Evolutionary conservation across 2,113 vertebrate genomes (phyloP).

Genomic region (Upupa epops): DNA sequence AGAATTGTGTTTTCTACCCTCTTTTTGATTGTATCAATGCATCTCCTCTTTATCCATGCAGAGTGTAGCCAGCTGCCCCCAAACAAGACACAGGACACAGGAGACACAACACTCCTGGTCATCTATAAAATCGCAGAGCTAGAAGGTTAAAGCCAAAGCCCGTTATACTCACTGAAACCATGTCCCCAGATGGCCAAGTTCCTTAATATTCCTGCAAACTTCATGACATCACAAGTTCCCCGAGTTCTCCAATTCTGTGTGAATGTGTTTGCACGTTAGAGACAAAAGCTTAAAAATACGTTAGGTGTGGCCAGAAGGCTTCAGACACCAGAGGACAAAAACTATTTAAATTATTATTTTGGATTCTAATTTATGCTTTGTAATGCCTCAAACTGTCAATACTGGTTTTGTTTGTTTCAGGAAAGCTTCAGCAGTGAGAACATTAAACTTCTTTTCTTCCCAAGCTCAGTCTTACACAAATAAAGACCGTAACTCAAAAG

Average conservation of each 20-base stretch:
- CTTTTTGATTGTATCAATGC: neutral
- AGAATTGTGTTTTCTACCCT: neutral
- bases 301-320: slow-evolving; percentile 18
- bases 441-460: neutral
- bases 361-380: slow-evolving; percentile 49
- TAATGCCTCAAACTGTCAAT: slow-evolving; percentile 25
- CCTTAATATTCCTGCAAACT: neutral
- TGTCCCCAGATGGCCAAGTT: neutral
- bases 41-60: neutral
- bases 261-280: neutral
- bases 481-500: neutral
- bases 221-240: neutral
- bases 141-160: neutral
- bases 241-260: fast-evolving
- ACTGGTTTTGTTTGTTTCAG: slow-evolving; percentile 48
- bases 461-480: neutral
- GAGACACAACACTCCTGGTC: neutral
- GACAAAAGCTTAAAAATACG: neutral
- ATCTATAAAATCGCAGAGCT: neutral
- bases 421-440: slow-evolving; percentile 33
- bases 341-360: slow-evolving; percentile 38
- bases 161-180: neutral
- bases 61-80: neutral
- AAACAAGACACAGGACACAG: neutral
- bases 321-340: slow-evolving; percentile 28